Evolutionary conservation across 2,797 vertebrate species (phyloP).

Genomic region (Labroides dimidiatus): DNA sequence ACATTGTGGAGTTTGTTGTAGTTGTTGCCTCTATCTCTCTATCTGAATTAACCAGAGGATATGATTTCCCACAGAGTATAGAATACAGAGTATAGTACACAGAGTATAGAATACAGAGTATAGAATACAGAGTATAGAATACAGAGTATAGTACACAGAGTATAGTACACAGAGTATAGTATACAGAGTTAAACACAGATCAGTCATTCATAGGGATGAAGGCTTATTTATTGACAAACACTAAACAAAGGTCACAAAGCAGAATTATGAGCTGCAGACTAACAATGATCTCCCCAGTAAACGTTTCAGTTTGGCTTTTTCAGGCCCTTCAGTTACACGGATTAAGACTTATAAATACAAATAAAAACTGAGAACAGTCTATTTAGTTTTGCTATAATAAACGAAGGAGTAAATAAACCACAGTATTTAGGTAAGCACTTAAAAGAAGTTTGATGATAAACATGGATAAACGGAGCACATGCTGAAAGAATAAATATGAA

Average conservation of each 20-base stretch:
- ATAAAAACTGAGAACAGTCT: conserved; percentile 43
- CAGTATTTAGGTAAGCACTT: conserved; percentile 46
- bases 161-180: too few species aligned
- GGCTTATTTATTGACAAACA: conserved; percentile 76
- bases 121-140: too few species aligned
- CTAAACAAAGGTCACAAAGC: conserved; percentile 66
- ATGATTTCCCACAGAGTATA: too few species aligned
- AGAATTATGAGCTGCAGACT: conserved; percentile 42
- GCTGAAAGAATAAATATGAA: conserved; percentile 76
- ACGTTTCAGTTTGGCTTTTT: conserved; percentile 67
- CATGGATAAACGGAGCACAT: conserved; percentile 67
- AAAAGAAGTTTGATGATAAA: conserved; percentile 59
- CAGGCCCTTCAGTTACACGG: conserved; percentile 51
- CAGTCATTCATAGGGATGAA: conserved; percentile 46
- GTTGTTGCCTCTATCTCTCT: too few species aligned
- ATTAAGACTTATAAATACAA: conserved; percentile 80
- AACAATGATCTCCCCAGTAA: conserved; percentile 58
- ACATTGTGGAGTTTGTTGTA: too few species aligned
- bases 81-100: too few species aligned
- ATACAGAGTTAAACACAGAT: background rate
- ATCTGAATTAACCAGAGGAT: too few species aligned
- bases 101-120: too few species aligned
- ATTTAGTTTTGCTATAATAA: conserved; percentile 27
- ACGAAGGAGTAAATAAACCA: conserved; percentile 47
- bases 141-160: too few species aligned